These are phyloP conservation scores for Lepidothrix coronata DNA, from an alignment of 2,113 vertebrate genomes.

Conservation along the genomic window DNA sequence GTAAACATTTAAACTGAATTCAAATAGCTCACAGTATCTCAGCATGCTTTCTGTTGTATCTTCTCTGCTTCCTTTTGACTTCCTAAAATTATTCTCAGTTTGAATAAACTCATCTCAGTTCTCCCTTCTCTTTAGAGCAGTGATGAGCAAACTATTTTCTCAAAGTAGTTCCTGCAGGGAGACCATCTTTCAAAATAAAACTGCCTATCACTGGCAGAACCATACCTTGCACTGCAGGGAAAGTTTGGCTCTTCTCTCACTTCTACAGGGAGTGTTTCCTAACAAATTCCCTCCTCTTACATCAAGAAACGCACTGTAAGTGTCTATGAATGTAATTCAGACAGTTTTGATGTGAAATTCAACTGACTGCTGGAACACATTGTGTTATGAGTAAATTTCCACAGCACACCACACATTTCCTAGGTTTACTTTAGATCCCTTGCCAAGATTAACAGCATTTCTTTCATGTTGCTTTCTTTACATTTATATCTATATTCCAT, in stretches of 20 bases:
- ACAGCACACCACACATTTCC: constrained; percentile 46
- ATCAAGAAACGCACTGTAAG: neutral
- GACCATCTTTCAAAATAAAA: neutral
- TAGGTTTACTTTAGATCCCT: constrained; percentile 50
- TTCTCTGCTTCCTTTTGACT: neutral
- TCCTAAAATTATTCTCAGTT: neutral
- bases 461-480: constrained; percentile 60
- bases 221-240: neutral
- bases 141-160: neutral
- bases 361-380: constrained; percentile 40
- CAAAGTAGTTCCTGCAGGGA: neutral
- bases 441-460: constrained; percentile 60
- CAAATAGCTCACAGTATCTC: neutral
- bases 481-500: constrained; percentile 59
- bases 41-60: neutral
- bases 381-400: constrained; percentile 56
- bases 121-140: neutral
- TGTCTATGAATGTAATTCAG: constrained; percentile 10
- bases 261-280: neutral
- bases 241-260: neutral
- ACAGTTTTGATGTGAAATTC: constrained; percentile 11
- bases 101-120: neutral
- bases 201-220: neutral
- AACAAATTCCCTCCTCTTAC: neutral
- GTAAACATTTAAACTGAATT: neutral